Evolutionary conservation across 2,888 invertebrate species (phyloP).

Genomic region (Anaspis maculata): DNA sequence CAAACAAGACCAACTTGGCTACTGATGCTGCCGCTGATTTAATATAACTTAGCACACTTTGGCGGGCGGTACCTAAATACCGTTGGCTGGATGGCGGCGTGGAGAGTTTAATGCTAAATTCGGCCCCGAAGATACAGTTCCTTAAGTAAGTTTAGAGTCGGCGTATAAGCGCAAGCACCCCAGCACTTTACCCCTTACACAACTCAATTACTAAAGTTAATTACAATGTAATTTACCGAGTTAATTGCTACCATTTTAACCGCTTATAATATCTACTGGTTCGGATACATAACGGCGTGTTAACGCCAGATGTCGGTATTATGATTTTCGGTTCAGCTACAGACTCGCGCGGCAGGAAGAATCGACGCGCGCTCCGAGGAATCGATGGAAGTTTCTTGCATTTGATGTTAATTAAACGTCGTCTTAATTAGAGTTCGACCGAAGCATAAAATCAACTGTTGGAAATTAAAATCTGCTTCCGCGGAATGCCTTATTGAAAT

Average conservation of each 20-base stretch:
- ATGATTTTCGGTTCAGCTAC: slow-evolving; percentile 4
- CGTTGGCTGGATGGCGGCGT: too few relatives aligned
- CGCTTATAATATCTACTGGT: slow-evolving; percentile 19
- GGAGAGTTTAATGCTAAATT: too few relatives aligned
- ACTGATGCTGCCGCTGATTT: too few relatives aligned
- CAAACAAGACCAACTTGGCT: too few relatives aligned
- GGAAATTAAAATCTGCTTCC: slow-evolving; percentile 11
- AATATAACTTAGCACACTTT: too few relatives aligned
- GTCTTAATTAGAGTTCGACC: slow-evolving; percentile 11
- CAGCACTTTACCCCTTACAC: slow-evolving; percentile 12
- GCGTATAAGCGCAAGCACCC: slow-evolving; percentile 9
- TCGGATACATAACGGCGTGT: slow-evolving; percentile 14
- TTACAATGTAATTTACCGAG: slow-evolving; percentile 24
- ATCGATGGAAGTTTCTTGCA: slow-evolving; percentile 10
- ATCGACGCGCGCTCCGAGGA: slow-evolving; percentile 1
- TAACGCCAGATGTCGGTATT: slow-evolving; percentile 16
- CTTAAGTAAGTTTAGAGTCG: not conserved
- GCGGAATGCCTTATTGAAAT: too few relatives aligned
- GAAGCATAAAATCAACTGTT: slow-evolving; percentile 10
- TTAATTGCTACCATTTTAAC: slow-evolving; percentile 23
- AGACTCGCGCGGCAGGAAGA: not conserved
- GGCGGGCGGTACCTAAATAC: too few relatives aligned
- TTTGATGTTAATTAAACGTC: slow-evolving; percentile 14
- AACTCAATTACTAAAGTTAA: slow-evolving; percentile 23
- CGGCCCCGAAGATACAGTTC: too few relatives aligned